These are phyloP conservation scores for Colletes collaris DNA, from an alignment of 2,888 invertebrate species.

Conservation along the genomic window DNA sequence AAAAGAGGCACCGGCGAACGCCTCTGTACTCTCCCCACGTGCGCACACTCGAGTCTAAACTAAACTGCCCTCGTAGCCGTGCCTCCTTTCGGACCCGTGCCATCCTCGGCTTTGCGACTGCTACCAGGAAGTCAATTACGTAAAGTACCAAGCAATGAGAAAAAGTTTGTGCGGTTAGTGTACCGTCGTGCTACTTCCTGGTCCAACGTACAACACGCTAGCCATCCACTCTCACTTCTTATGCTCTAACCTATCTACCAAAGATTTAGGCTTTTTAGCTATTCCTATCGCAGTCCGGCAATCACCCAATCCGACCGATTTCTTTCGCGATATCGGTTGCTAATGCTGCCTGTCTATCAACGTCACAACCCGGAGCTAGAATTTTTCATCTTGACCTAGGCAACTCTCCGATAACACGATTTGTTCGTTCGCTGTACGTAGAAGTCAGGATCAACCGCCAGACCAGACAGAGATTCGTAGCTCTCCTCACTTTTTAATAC, in stretches of 20 bases:
- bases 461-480: too few species aligned
- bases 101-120: slow-evolving; percentile 35
- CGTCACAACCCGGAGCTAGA: too few species aligned
- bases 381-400: too few species aligned
- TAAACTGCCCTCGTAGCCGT: slow-evolving; percentile 38
- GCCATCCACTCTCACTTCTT: slow-evolving; percentile 58
- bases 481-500: too few species aligned
- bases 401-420: too few species aligned
- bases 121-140: slow-evolving; percentile 67
- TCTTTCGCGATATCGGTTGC: too few species aligned
- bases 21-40: slow-evolving; percentile 27
- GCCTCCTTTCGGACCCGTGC: slow-evolving; percentile 54
- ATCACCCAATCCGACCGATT: too few species aligned
- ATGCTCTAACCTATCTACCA: slow-evolving; percentile 1
- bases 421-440: too few species aligned
- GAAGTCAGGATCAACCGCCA: too few species aligned
- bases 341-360: too few species aligned
- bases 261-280: slow-evolving; percentile 8
- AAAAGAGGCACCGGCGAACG: slow-evolving; percentile 41
- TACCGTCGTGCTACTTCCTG: slow-evolving; percentile 66
- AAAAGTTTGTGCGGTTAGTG: slow-evolving; percentile 59
- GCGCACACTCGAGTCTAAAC: slow-evolving; percentile 20
- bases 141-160: slow-evolving; percentile 57
- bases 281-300: too few species aligned
- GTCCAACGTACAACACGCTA: slow-evolving; percentile 24